These are phyloP conservation scores for Lasioglossum vierecki DNA, from an alignment of 2,888 invertebrate species.

Conservation along the genomic window DNA sequence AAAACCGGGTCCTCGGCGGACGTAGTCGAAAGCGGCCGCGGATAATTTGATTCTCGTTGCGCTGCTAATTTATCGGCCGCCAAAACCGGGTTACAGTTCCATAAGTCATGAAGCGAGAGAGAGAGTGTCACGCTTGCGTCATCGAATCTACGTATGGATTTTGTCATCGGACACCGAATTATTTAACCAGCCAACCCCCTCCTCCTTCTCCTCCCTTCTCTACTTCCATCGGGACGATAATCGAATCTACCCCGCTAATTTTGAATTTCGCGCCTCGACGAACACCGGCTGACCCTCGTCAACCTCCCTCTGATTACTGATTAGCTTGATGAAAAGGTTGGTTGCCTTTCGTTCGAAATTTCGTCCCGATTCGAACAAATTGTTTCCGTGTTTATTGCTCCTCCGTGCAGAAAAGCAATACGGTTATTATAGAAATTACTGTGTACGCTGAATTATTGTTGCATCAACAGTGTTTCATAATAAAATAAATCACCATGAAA, in stretches of 20 bases:
- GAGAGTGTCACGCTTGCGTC: constrained; percentile 29
- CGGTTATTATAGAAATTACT: background rate
- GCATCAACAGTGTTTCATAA: no score
- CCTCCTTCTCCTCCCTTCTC: background rate
- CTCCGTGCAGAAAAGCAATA: background rate
- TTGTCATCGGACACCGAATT: background rate
- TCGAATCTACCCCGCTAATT: background rate
- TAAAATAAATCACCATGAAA: no score
- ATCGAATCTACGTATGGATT: constrained; percentile 20
- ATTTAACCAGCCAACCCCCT: background rate
- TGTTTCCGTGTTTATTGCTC: background rate
- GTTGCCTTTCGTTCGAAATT: background rate
- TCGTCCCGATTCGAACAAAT: background rate
- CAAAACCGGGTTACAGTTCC: constrained; percentile 48
- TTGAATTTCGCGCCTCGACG: constrained; percentile 14
- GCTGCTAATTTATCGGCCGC: constrained; percentile 51
- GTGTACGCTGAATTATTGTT: background rate
- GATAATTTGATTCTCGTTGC: constrained; percentile 51
- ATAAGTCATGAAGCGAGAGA: constrained; percentile 35
- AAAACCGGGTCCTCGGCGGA: background rate
- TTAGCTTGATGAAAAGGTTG: background rate
- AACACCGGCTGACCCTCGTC: background rate
- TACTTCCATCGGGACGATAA: background rate
- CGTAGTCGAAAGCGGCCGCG: constrained; percentile 14
- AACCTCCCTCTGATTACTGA: background rate